Conservation (phyloP, 2,113 vertebrate species). For the Prinia subflava region DNA sequence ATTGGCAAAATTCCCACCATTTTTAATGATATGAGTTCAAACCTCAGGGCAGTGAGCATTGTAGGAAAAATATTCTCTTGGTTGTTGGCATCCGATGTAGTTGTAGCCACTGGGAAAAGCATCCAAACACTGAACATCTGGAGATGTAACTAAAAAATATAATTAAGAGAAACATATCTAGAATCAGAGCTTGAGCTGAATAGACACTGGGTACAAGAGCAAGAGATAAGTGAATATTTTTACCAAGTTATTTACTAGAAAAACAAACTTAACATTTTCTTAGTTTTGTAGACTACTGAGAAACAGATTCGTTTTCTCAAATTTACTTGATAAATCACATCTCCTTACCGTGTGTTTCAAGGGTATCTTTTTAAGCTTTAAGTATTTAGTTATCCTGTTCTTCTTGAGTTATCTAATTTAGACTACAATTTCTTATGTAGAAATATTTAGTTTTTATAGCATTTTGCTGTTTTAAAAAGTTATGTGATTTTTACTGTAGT, state of each 20-base stretch:
- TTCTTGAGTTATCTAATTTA: neutral
- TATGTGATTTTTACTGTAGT: neutral
- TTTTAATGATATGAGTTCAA: neutral
- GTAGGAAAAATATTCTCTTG: neutral
- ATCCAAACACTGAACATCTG: neutral
- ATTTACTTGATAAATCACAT: neutral
- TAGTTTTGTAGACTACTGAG: neutral
- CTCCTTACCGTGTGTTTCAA: neutral
- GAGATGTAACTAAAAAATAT: neutral
- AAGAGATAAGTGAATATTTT: neutral
- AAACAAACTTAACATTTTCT: neutral
- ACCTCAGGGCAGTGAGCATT: neutral
- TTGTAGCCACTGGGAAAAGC: neutral
- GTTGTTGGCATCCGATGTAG: neutral
- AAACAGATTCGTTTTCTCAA: neutral
- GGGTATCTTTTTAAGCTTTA: neutral
- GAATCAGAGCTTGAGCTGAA: neutral
- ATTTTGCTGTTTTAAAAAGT: neutral
- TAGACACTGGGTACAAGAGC: neutral
- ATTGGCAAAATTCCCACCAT: neutral
- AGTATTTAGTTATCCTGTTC: neutral
- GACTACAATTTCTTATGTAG: neutral
- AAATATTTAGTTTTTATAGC: neutral
- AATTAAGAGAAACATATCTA: neutral
- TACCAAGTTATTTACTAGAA: neutral